phyloP scores from a whole-genome alignment of 2,888 invertebrate genomes.

The Drosophila meridionalis region DNA sequence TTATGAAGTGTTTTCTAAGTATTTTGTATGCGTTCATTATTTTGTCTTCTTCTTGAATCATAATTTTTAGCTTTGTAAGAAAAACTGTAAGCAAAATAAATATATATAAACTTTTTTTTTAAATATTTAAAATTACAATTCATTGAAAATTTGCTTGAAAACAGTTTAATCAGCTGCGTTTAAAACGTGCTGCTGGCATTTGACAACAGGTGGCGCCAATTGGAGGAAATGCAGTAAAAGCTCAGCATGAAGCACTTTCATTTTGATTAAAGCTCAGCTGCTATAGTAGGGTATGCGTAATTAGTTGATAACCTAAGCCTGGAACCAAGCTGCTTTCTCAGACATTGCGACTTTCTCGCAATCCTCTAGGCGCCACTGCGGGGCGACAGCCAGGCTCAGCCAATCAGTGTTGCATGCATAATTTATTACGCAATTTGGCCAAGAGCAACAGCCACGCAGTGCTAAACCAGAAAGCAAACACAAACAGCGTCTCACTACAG shows the following conservation, averaged over 20 bases:
- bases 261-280: not conserved
- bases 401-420: not conserved
- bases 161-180: not conserved
- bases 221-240: not conserved
- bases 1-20: constrained; percentile 1
- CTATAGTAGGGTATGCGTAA: not conserved
- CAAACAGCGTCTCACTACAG: not conserved
- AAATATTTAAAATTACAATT: not conserved
- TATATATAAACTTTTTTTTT: not conserved
- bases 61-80: constrained; percentile 7
- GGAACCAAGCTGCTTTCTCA: not conserved
- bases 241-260: not conserved
- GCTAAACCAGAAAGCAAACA: not conserved
- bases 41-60: not conserved
- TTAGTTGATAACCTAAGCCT: not conserved
- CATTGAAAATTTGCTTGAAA: no score
- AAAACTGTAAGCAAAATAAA: constrained; percentile 4
- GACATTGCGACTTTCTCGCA: not conserved
- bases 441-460: not conserved
- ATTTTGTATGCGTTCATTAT: constrained; percentile 2
- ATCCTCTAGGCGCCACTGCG: not conserved
- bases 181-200: not conserved
- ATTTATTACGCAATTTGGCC: not conserved
- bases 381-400: not conserved
- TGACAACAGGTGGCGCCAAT: not conserved